Percentiles rank a stretch among this genome's conserved stretches.
Conservation (phyloP, 2,797 vertebrate genomes). For the Sebastes ruberrimus region DNA sequence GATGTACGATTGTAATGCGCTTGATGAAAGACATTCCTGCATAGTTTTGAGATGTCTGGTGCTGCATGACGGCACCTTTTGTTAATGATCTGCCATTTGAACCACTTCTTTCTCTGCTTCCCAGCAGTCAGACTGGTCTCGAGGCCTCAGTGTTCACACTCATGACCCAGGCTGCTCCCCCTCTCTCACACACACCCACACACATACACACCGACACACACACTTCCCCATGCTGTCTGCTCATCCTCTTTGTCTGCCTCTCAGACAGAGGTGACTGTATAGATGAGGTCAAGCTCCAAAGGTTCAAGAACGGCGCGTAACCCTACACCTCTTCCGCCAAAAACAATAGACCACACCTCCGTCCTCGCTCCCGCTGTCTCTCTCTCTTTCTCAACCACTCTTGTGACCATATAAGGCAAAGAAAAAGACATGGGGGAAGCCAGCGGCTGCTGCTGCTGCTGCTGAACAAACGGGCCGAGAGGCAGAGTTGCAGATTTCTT, state of each 20-base stretch:
- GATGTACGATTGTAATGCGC: constrained; percentile 27
- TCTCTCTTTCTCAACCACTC: constrained; percentile 73
- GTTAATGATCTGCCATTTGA: constrained; percentile 43
- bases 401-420: constrained; percentile 87
- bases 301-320: constrained; percentile 71
- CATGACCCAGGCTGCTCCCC: not conserved
- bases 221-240: not conserved
- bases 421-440: constrained; percentile 72
- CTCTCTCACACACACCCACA: not conserved
- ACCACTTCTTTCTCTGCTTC: not conserved
- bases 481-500: constrained; percentile 69
- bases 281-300: constrained; percentile 70
- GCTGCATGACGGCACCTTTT: constrained; percentile 9
- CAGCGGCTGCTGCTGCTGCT: constrained; percentile 63
- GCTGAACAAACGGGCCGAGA: constrained; percentile 56
- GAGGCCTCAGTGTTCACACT: not conserved
- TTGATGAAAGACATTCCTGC: constrained; percentile 68
- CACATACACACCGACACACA: not conserved
- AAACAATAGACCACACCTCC: constrained; percentile 86
- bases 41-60: constrained; percentile 44
- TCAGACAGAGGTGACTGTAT: constrained; percentile 43
- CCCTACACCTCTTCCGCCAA: constrained; percentile 80
- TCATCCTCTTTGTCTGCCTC: constrained; percentile 46
- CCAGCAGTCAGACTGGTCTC: not conserved
- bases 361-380: constrained; percentile 59